Conservation (phyloP, 2,888 invertebrate genomes). For the Syritta pipiens region DNA sequence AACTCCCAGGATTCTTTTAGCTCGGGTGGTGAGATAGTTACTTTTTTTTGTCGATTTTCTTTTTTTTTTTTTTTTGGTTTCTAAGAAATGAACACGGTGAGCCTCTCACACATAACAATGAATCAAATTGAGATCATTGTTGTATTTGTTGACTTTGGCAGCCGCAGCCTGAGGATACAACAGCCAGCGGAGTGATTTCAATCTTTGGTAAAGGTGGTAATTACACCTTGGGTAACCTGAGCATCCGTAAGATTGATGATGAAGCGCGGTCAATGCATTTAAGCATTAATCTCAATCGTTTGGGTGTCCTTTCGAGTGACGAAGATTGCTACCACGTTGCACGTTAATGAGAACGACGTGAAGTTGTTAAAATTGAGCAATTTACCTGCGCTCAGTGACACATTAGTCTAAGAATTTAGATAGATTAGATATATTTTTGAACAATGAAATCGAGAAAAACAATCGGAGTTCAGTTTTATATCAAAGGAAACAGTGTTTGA, state of each 20-base stretch:
- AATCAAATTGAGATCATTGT: slow-evolving; percentile 67
- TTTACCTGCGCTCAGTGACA: slow-evolving; percentile 2
- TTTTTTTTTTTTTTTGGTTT: slow-evolving; percentile 32
- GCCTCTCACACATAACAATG: slow-evolving; percentile 66
- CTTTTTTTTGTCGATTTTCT: neutral
- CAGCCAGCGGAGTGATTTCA: slow-evolving; percentile 46
- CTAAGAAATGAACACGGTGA: slow-evolving; percentile 54
- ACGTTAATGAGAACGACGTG: slow-evolving; percentile 36
- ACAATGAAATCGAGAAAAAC: too few species aligned
- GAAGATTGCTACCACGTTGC: slow-evolving; percentile 57
- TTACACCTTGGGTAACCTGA: slow-evolving; percentile 46
- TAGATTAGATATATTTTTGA: too few species aligned
- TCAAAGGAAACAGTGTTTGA: too few species aligned
- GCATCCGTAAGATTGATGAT: slow-evolving; percentile 50
- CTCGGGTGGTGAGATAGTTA: slow-evolving; percentile 51
- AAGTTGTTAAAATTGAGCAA: slow-evolving; percentile 20
- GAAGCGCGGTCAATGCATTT: slow-evolving; percentile 12
- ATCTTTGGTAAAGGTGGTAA: slow-evolving; percentile 67
- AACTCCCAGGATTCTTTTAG: slow-evolving; percentile 64
- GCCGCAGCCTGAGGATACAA: slow-evolving; percentile 52
- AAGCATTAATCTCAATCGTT: slow-evolving; percentile 57
- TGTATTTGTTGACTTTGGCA: slow-evolving; percentile 66
- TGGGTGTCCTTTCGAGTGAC: slow-evolving; percentile 55
- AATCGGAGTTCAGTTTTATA: too few species aligned
- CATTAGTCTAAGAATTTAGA: too few species aligned